Conservation (phyloP, 2,113 vertebrate genomes). For the Leptodactylus fuscus region DNA sequence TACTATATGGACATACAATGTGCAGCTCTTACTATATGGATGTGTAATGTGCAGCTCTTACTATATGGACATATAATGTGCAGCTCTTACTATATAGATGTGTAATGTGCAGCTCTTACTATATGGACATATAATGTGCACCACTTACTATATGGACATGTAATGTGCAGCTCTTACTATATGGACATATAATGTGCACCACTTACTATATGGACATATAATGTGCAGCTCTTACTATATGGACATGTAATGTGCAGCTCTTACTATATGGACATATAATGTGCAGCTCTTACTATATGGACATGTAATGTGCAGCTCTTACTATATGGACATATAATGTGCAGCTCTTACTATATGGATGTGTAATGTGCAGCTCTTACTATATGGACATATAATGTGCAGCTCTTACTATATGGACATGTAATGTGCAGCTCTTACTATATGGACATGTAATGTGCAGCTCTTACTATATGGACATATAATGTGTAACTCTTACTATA, state of each 20-base stretch:
- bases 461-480: neutral
- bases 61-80: neutral
- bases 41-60: neutral
- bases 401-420: neutral
- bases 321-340: too few relatives aligned
- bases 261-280: too few relatives aligned
- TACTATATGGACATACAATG: too few relatives aligned
- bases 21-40: neutral
- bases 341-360: neutral
- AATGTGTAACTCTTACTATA: neutral
- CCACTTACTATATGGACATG: neutral
- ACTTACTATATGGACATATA: neutral
- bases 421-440: neutral
- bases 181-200: neutral
- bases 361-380: neutral
- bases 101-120: neutral
- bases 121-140: neutral
- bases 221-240: neutral
- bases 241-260: neutral
- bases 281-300: neutral
- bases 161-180: neutral
- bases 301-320: neutral
- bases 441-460: neutral
- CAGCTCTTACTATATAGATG: neutral
- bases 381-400: neutral